Conservation (phyloP, 2,888 invertebrate genomes). For the Harmothoe impar region DNA sequence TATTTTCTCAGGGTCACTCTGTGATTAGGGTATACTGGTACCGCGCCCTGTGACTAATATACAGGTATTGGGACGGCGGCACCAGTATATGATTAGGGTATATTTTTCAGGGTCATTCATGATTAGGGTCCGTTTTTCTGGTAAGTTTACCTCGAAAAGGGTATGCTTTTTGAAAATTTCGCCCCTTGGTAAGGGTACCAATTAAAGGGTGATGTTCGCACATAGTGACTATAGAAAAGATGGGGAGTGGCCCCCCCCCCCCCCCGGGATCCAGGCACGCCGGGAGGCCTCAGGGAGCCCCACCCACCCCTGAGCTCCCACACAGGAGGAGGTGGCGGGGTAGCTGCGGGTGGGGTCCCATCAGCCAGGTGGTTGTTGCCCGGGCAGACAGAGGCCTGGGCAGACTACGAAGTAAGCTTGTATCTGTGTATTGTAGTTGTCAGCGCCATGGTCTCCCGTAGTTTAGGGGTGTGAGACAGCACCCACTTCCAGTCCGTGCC, state of each 20-base stretch:
- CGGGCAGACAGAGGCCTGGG: background rate
- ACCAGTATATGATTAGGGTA: too few species aligned
- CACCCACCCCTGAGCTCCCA: constrained; percentile 10
- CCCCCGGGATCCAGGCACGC: background rate
- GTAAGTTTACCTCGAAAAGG: too few species aligned
- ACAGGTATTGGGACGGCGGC: background rate
- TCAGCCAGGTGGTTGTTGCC: background rate
- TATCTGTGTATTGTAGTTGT: background rate
- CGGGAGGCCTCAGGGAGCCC: background rate
- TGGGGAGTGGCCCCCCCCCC: too few species aligned
- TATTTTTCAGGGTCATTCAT: too few species aligned
- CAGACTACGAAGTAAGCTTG: constrained; percentile 14
- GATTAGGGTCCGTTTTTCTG: too few species aligned
- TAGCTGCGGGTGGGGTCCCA: background rate
- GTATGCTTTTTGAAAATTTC: too few species aligned
- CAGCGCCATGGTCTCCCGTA: background rate
- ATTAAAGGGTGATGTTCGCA: too few species aligned
- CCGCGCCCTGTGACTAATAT: background rate
- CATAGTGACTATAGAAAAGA: too few species aligned
- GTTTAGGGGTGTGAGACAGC: background rate
- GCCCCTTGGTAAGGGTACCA: too few species aligned
- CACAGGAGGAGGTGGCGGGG: background rate
- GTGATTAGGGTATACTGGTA: background rate
- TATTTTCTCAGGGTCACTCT: too few species aligned
- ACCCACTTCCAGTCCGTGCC: constrained; percentile 5